Base-by-base conservation (phyloP, 2,797 vertebrate genomes). In the Macrochelys suwanniensis region DNA sequence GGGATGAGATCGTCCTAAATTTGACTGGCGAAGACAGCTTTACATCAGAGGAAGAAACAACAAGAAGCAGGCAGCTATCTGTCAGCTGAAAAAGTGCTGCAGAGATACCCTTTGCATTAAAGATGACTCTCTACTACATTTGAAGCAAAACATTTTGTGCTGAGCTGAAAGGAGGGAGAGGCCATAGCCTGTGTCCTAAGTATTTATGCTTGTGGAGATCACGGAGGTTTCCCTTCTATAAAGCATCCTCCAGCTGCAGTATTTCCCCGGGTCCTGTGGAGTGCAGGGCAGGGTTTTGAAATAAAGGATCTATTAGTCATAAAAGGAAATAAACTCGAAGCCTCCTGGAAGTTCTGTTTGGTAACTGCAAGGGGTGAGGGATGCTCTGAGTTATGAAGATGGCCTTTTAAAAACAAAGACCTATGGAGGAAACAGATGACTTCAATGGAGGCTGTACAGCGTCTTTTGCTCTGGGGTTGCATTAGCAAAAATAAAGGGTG, bases 321-420 rank as follows among this genome's bases (percentile, higher is more conserved):
- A 42, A 95, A 96, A 93, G 33, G 86, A 50, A 79, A 96, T 54
- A 86, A 89, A 91, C 79, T 77, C 82, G 74, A 86, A 95, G 47
- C n/a, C 82, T 91, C 88, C 82, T 97, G 94, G 94, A 96, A 96
- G 96, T 97, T 96, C 88, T 94, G 57, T 92, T 87, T 89, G 61
- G 88, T 95, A 92, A 94, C 68, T 84, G 78, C 68, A 87, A 95
- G 86, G 89, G 92, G 82, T 80, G 86, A 78, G 96, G 80, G n/a
- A 86, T 93, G 86, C 84, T 96, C 88, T 97, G 97, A 96, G 92
- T 97, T 97, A 97, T 95, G 96, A 97, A 96, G 85, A 82, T 95
- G 97, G 96, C 96, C 97, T 97, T 97, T 97, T 96, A 96, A 97
- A 97, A 97, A 97, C 96, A 95, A 96, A 97, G 96, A 96, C 95